Evolutionary conservation across 2,888 invertebrate species (phyloP).

Genomic region (Ditylenchus weischeri): DNA sequence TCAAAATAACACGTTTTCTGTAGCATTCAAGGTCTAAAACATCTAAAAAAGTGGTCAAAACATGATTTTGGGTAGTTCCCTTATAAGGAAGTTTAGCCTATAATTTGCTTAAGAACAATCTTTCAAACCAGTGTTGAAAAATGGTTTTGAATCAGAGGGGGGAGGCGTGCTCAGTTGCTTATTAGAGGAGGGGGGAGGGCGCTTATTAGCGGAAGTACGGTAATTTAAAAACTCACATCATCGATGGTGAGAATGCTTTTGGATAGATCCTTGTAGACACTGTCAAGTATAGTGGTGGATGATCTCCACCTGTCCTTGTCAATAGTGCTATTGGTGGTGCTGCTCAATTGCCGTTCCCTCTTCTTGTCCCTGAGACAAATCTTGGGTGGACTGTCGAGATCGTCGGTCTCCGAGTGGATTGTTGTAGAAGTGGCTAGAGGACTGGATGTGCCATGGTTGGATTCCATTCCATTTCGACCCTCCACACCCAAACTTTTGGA

Average conservation of each 20-base stretch:
- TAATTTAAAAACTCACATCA: constrained; percentile 31
- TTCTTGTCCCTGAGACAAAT: constrained; percentile 36
- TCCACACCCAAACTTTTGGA: constrained; percentile 9
- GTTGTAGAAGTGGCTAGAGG: background rate
- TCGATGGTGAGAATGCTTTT: constrained; percentile 55
- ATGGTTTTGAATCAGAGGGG: no score
- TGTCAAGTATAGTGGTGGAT: constrained; percentile 53
- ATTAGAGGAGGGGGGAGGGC: no score
- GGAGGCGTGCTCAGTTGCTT: no score
- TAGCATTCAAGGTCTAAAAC: no score
- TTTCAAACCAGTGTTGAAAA: no score
- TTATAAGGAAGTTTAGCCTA: no score
- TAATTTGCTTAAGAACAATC: no score
- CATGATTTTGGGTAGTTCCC: no score
- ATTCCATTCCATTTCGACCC: background rate
- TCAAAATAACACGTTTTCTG: no score
- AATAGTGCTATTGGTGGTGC: constrained; percentile 2
- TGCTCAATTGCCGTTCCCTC: constrained; percentile 24
- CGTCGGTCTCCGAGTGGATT: background rate
- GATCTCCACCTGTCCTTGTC: constrained; percentile 53
- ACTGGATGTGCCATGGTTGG: background rate
- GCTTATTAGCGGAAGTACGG: no score
- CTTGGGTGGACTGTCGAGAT: constrained; percentile 10
- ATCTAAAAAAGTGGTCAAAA: no score
- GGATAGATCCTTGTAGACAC: constrained; percentile 51